Evolutionary conservation across 1,140 invertebrate species (phyloP).

Genomic region (Andricus grossulariae): DNA sequence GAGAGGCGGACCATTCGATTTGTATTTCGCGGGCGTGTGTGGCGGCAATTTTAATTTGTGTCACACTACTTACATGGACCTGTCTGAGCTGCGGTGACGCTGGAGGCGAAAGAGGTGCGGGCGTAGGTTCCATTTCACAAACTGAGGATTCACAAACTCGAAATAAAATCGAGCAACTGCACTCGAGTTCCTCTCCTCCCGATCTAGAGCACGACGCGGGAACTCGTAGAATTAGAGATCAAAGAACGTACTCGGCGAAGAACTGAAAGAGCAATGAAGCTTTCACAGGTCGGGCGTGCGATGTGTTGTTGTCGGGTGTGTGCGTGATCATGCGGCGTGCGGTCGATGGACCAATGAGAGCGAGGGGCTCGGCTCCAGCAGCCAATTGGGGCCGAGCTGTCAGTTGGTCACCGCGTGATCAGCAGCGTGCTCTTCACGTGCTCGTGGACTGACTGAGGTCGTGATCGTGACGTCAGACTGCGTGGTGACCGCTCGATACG

Average conservation of each 20-base stretch:
- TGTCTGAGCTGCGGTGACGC: conserved; percentile 77
- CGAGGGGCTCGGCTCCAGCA: conserved; percentile 69
- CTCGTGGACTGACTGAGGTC: conserved; percentile 70
- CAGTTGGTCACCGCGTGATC: conserved; percentile 72
- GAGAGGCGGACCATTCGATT: conserved; percentile 36
- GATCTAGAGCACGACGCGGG: conserved; percentile 17
- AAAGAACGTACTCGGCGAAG: conserved; percentile 45
- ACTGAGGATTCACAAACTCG: conserved; percentile 8
- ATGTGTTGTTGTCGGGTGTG: conserved; percentile 52
- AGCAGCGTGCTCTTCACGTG: conserved; percentile 75
- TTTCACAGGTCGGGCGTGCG: conserved; percentile 62
- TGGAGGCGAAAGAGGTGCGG: conserved; percentile 76
- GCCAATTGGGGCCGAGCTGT: conserved; percentile 67
- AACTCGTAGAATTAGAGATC: conserved; percentile 2
- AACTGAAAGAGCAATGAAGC: conserved; percentile 65
- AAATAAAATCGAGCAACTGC: conserved; percentile 40
- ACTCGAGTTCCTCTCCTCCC: background rate
- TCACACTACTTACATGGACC: conserved; percentile 74
- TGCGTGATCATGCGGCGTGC: conserved; percentile 62
- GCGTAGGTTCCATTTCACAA: conserved; percentile 54
- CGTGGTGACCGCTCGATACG: conserved; percentile 71
- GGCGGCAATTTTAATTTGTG: conserved; percentile 55
- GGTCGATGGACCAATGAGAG: conserved; percentile 61
- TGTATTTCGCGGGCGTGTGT: conserved; percentile 60
- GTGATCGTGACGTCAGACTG: conserved; percentile 75